Percentiles rank a stretch among this genome's conserved stretches.
Evolutionary conservation across 2,888 invertebrate species (phyloP).

Genomic region (Sminthurinus aureus): DNA sequence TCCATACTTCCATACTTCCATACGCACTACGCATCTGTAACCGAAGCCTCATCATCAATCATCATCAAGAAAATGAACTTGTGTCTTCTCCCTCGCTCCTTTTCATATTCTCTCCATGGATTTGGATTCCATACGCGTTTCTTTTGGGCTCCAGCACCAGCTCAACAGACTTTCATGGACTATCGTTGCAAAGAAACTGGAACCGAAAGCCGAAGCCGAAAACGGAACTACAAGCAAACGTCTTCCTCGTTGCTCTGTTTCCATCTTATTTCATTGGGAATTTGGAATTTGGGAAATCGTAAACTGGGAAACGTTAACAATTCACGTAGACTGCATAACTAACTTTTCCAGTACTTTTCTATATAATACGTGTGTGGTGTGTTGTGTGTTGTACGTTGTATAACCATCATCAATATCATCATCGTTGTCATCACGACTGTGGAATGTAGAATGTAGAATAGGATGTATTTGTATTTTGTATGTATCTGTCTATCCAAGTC

Average conservation of each 20-base stretch:
- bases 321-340: no score
- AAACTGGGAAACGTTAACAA: no score
- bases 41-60: conserved; percentile 20
- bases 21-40: conserved; percentile 9
- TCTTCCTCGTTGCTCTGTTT: neutral
- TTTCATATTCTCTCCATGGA: neutral
- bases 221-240: neutral
- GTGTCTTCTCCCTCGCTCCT: neutral
- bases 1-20: no score
- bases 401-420: neutral
- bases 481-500: no score
- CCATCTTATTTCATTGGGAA: neutral
- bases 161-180: no score
- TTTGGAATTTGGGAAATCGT: no score
- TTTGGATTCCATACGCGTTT: conserved; percentile 5
- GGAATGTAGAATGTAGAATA: no score
- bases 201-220: no score
- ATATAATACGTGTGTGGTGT: no score
- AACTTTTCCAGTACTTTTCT: no score
- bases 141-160: neutral
- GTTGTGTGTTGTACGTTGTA: no score
- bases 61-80: conserved; percentile 18
- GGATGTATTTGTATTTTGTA: neutral
- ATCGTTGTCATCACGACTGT: neutral
- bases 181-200: no score